Conservation (phyloP, 2,888 invertebrate species). For the Hydrotaea diabolus region DNA sequence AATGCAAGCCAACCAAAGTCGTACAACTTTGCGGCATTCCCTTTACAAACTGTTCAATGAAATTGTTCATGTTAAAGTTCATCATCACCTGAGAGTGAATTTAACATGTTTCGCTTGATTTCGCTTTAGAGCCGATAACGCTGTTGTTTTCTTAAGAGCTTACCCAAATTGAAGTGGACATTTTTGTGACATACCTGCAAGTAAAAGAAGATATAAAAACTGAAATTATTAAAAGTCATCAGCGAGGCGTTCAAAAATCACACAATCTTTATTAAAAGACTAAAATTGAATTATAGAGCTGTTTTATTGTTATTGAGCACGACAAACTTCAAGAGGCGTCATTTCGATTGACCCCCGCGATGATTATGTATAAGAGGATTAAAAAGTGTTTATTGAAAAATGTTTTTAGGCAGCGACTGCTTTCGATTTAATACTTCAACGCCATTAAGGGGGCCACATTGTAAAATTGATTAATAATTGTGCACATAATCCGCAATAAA, state of each 20-base stretch:
- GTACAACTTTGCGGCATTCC: neutral
- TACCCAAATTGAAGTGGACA: constrained; percentile 18
- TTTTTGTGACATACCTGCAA: constrained; percentile 35
- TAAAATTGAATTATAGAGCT: neutral
- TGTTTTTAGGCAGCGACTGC: too few relatives aligned
- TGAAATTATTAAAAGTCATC: constrained; percentile 3
- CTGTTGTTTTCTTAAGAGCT: neutral
- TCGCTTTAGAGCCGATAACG: neutral
- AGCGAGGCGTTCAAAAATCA: neutral
- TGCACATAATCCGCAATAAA: neutral
- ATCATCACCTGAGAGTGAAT: neutral
- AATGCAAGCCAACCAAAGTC: neutral
- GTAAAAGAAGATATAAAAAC: constrained; percentile 13
- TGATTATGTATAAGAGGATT: neutral
- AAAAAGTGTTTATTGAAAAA: too few relatives aligned
- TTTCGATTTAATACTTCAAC: constrained; percentile 13
- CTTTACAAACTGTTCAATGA: neutral
- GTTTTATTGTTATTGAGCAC: neutral
- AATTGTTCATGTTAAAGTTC: constrained; percentile 30
- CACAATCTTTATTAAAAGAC: neutral
- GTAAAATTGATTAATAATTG: constrained; percentile 16
- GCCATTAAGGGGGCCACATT: neutral
- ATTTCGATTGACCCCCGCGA: neutral
- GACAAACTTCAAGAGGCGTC: neutral
- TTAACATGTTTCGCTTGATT: neutral